A percentile compares a stretch with the other conserved stretches of the same genome.
phyloP scores from a whole-genome alignment of 2,888 invertebrate genomes.

The Hofmannophila pseudospretella region DNA sequence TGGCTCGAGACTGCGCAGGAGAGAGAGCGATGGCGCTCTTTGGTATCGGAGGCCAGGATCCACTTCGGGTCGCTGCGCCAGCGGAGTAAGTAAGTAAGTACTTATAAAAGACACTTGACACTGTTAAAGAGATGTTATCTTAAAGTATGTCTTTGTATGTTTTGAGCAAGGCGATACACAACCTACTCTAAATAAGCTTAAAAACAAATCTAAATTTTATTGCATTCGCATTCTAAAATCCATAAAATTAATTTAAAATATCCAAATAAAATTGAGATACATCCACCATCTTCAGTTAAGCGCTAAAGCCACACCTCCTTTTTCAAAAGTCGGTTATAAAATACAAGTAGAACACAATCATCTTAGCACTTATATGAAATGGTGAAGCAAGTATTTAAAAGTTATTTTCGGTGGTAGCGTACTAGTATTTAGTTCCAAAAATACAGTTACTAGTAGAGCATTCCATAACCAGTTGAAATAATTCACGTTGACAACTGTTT shows the following conservation, averaged over 20 bases:
- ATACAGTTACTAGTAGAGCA: neutral
- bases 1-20: no score
- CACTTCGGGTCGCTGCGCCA: no score
- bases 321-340: neutral
- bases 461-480: no score
- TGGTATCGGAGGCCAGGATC: no score
- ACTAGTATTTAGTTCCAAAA: conserved; percentile 9
- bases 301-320: neutral
- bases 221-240: conserved; percentile 33
- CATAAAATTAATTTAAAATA: conserved; percentile 26
- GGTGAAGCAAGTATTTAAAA: neutral
- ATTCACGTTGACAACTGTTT: no score
- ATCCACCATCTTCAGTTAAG: conserved; percentile 8
- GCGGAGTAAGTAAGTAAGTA: no score
- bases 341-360: neutral
- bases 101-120: no score
- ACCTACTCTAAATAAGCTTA: conserved; percentile 17
- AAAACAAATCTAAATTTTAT: conserved; percentile 22
- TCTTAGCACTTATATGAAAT: conserved; percentile 5
- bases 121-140: no score
- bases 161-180: conserved; percentile 50
- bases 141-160: conserved; percentile 45
- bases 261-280: conserved; percentile 5
- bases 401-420: conserved; percentile 24
- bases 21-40: no score